These are phyloP conservation scores for Caretta caretta DNA, from an alignment of 2,113 vertebrate genomes.

Conservation along the genomic window DNA sequence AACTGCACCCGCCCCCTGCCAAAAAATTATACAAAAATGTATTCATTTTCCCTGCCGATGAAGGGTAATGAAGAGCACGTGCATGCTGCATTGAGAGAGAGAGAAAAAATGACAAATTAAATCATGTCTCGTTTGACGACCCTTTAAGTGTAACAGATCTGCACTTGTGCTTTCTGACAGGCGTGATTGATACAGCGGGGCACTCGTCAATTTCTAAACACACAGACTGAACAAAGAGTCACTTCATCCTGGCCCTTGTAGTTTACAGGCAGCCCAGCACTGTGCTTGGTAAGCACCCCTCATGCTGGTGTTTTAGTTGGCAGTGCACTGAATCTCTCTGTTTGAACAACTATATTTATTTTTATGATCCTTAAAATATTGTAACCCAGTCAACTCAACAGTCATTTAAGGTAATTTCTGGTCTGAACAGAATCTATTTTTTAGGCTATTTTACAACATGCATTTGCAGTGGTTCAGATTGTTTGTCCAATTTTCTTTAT, in stretches of 20 bases:
- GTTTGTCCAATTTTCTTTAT: constrained; percentile 51
- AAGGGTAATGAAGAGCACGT: constrained; percentile 79
- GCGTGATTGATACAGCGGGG: constrained; percentile 79
- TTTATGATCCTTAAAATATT: constrained; percentile 84
- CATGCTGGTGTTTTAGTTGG: constrained; percentile 76
- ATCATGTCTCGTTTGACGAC: constrained; percentile 80
- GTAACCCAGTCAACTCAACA: constrained; percentile 77
- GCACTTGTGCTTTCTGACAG: constrained; percentile 78
- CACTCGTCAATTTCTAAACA: constrained; percentile 80
- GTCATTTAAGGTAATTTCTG: constrained; percentile 80
- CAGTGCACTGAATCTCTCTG: constrained; percentile 59
- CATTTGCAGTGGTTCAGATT: constrained; percentile 70
- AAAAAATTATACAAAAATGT: constrained; percentile 68
- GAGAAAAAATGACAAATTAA: constrained; percentile 80
- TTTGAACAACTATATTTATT: constrained; percentile 78
- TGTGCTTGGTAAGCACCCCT: constrained; percentile 55
- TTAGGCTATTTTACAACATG: constrained; percentile 68
- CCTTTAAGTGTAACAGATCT: constrained; percentile 82
- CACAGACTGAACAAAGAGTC: constrained; percentile 80
- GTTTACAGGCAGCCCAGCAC: constrained; percentile 52
- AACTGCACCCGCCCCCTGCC: constrained; percentile 55
- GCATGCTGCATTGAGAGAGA: constrained; percentile 34
- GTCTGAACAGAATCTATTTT: constrained; percentile 83
- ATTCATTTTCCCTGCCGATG: constrained; percentile 72
- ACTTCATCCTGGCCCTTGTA: constrained; percentile 66